phyloP scores from a whole-genome alignment of 2,797 vertebrate genomes.

The Rhynchonycteris naso region DNA sequence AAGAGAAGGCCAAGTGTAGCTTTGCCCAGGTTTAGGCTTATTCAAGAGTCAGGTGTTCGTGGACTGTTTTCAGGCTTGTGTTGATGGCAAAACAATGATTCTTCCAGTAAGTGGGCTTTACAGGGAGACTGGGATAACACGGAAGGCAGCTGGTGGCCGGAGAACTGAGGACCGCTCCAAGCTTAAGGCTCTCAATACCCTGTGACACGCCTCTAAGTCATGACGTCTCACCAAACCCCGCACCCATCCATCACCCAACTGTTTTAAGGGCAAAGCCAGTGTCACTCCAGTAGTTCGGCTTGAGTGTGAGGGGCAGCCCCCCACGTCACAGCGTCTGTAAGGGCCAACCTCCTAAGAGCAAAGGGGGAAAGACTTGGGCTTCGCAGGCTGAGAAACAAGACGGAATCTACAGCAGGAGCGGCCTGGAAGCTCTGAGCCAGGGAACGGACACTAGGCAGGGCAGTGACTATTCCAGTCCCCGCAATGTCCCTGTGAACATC shows the following conservation, averaged over 20 bases:
- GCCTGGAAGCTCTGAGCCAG: not conserved
- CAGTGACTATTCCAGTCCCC: not conserved
- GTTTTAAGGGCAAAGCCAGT: not conserved
- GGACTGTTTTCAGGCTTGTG: not conserved
- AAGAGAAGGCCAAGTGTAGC: not conserved
- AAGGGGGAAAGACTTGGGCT: not conserved
- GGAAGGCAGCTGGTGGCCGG: not conserved
- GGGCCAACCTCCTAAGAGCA: not conserved
- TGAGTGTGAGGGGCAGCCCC: not conserved
- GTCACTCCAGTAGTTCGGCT: not conserved
- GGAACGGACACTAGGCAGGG: not conserved
- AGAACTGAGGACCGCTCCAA: not conserved
- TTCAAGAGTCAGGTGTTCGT: not conserved
- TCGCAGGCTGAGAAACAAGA: not conserved
- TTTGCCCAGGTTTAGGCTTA: not conserved
- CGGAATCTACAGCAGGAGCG: not conserved
- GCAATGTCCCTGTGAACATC: not conserved
- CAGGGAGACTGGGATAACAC: not conserved
- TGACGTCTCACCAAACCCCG: not conserved
- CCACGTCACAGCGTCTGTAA: not conserved
- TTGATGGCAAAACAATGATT: not conserved
- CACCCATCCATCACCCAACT: not conserved
- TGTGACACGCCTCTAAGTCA: not conserved
- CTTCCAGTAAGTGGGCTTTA: not conserved
- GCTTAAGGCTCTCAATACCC: not conserved